Percentiles rank a stretch among this genome's conserved stretches.
phyloP scores from a whole-genome alignment of 2,888 invertebrate species.

The Volucella inanis region DNA sequence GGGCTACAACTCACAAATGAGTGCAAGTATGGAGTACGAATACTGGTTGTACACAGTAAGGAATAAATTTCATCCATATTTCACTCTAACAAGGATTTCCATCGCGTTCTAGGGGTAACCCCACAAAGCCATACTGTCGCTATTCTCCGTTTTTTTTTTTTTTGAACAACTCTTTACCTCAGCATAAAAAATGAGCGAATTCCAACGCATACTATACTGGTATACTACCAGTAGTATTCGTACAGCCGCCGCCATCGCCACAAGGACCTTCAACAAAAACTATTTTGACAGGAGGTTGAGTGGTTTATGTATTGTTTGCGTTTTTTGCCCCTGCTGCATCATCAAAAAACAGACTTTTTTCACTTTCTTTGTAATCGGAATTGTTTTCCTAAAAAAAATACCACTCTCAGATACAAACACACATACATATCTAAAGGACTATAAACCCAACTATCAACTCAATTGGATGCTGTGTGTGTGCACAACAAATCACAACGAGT shows the following conservation, averaged over 20 bases:
- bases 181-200: constrained; percentile 17
- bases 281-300: constrained; percentile 64
- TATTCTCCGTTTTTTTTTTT: background rate
- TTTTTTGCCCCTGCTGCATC: constrained; percentile 68
- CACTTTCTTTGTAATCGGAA: constrained; percentile 46
- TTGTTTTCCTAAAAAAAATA: constrained; percentile 62
- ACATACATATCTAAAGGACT: background rate
- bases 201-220: background rate
- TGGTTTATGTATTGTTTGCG: constrained; percentile 65
- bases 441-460: constrained; percentile 2
- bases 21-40: constrained; percentile 20
- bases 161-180: constrained; percentile 5
- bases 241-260: background rate
- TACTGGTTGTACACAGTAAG: constrained; percentile 39
- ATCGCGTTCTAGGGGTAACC: constrained; percentile 24
- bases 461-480: constrained; percentile 16
- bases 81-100: constrained; percentile 68
- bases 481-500: constrained; percentile 71
- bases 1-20: no score
- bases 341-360: constrained; percentile 63
- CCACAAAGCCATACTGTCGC: background rate
- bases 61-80: constrained; percentile 73
- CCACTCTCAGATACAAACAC: background rate
- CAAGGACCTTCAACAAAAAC: constrained; percentile 51
- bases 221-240: background rate